Conservation (phyloP, 2,113 vertebrate species). For the Elephantulus edwardii region DNA sequence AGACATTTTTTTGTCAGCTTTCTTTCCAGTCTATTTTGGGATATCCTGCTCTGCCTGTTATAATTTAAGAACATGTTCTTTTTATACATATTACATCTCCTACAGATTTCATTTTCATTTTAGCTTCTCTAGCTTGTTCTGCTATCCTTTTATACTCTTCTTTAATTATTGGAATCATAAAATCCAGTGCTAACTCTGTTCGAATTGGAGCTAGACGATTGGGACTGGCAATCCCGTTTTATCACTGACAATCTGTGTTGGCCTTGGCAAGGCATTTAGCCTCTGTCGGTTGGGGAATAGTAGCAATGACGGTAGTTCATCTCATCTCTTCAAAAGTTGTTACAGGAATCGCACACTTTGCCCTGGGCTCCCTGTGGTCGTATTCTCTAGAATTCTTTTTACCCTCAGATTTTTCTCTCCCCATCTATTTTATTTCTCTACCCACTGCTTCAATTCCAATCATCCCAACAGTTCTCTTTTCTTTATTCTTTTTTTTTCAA, state of each 20-base stretch:
- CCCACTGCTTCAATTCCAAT: not conserved
- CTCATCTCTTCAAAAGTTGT: not conserved
- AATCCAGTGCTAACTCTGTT: constrained; percentile 1
- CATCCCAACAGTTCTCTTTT: not conserved
- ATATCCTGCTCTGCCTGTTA: constrained; percentile 73
- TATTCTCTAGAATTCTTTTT: not conserved
- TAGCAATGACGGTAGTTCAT: not conserved
- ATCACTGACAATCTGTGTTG: not conserved
- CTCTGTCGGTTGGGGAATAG: not conserved
- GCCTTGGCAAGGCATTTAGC: not conserved
- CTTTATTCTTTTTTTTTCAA: not conserved
- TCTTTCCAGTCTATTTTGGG: constrained; percentile 71
- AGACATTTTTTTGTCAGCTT: constrained; percentile 72
- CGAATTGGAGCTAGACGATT: not conserved
- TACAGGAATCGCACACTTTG: not conserved
- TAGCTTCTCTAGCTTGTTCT: constrained; percentile 63
- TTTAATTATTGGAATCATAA: constrained; percentile 59
- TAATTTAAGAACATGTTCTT: constrained; percentile 76
- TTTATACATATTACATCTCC: constrained; percentile 68
- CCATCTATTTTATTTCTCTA: constrained; percentile 1
- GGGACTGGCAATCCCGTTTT: not conserved
- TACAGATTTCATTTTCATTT: constrained; percentile 71
- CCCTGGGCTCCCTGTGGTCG: not conserved
- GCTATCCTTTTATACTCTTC: constrained; percentile 59
- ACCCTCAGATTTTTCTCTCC: not conserved